These are phyloP conservation scores for Azorinus chamasolen DNA, from an alignment of 2,888 invertebrate species.

Conservation along the genomic window DNA sequence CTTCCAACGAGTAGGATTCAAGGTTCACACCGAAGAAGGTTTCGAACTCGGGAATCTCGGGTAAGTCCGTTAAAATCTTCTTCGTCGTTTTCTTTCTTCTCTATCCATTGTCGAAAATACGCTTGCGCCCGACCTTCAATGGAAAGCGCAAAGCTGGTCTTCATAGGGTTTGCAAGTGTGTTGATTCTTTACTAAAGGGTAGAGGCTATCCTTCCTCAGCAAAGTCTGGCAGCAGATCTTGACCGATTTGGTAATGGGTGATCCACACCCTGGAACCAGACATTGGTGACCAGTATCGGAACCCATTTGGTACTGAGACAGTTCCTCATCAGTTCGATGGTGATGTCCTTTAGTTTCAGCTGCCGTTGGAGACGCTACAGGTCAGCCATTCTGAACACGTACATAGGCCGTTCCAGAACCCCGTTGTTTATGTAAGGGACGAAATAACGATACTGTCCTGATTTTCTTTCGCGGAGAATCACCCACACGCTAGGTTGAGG, in stretches of 20 bases:
- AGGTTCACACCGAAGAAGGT: slow-evolving; percentile 32
- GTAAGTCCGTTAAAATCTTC: background rate
- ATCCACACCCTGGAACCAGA: background rate
- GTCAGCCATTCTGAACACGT: slow-evolving; percentile 38
- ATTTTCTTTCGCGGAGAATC: slow-evolving; percentile 46
- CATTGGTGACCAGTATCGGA: slow-evolving; percentile 18
- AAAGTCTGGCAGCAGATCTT: slow-evolving; percentile 5
- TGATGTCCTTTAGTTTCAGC: slow-evolving; percentile 15
- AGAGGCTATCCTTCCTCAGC: background rate
- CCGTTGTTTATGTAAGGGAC: slow-evolving; percentile 44
- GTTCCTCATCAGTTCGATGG: background rate
- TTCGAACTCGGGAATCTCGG: slow-evolving; percentile 39
- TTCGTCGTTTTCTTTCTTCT: background rate
- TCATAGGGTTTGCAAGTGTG: too few relatives aligned
- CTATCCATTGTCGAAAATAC: slow-evolving; percentile 8
- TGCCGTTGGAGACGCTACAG: slow-evolving; percentile 15
- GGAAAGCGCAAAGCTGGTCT: too few relatives aligned
- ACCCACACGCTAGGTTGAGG: slow-evolving; percentile 6
- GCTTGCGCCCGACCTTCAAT: slow-evolving; percentile 4
- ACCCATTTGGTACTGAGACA: slow-evolving; percentile 10
- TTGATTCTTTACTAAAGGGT: too few relatives aligned
- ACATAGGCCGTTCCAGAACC: slow-evolving; percentile 39
- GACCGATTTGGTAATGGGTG: slow-evolving; percentile 7
- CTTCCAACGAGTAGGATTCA: slow-evolving; percentile 33
- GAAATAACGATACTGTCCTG: slow-evolving; percentile 55